Evolutionary conservation across 2,113 vertebrate species (phyloP), one percentile per base, ranked within the genome.

Genomic region (Motacilla alba): DNA sequence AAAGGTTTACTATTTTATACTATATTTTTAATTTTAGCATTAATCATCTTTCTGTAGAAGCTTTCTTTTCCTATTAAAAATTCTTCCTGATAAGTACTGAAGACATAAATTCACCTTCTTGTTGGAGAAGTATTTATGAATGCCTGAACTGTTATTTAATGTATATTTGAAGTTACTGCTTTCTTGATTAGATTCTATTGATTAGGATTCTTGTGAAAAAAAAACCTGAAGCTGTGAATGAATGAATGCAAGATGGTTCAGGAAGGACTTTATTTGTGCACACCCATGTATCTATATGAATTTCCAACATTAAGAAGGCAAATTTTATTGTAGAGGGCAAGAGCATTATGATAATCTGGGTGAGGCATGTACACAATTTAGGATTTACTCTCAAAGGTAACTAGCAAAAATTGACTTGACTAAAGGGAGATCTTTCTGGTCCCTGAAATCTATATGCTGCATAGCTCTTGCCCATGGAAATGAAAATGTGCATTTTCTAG

Each of bases 151-250:
- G 49, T 28, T 90, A 95, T 75, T 95, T 79, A 95, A 59, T 23
- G 52, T 74, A 53, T 12, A 50, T 33, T 37, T 88, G 70, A 86
- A 49, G 56, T 50, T 82, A 83, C 60, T 94, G 60, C 52, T 88
- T 63, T 93, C 86, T 77, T 87, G 80, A 82, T 95, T 93, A 91
- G 81, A 63, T 82, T 81, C 66, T 89, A 50, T 47, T 77, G 84
- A 83, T 41, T 60, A 43, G 74, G 83, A 67, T 86, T 86, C 78
- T 84, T 39, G 18, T 62, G 49, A 94, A 94, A 82, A 85, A 85
- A 35, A 50, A 88, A 24, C 35, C 46, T 49, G 47, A 86, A 91
- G 33, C 46, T 82, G 62, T 81, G 86, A 91, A 80, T n/a, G 86
- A 91, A 80, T n/a, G 52, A 96, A 94, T 87, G 62, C 13, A 75